phyloP scores from a whole-genome alignment of 2,888 invertebrate genomes.

The Priocnemis perturbator region DNA sequence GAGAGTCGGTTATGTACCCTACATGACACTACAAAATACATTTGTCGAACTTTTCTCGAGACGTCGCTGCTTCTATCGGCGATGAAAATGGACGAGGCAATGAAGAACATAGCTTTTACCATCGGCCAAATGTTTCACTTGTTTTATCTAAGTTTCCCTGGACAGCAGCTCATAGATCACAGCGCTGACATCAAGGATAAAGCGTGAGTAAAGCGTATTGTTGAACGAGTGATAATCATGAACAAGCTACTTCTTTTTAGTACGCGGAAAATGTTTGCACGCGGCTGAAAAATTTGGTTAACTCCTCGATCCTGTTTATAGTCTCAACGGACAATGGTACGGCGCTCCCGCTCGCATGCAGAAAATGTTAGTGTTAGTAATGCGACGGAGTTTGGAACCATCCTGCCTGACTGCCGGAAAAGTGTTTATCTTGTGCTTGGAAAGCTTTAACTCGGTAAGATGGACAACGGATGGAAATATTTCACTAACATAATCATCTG shows the following conservation, averaged over 20 bases:
- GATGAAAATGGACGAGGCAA: not conserved
- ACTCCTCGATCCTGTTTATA: not conserved
- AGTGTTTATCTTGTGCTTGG: conserved; percentile 6
- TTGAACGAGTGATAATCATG: no score
- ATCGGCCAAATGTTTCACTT: conserved; percentile 29
- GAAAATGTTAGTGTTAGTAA: conserved; percentile 19
- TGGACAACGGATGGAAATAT: not conserved
- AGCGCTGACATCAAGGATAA: conserved; percentile 12
- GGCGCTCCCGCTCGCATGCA: conserved; percentile 20
- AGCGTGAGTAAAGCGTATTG: conserved; percentile 29
- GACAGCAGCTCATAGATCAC: conserved; percentile 36
- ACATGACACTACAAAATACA: no score
- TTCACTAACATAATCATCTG: not conserved
- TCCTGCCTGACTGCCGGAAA: conserved; percentile 2
- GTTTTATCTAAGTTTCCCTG: conserved; percentile 26
- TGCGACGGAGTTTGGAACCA: not conserved
- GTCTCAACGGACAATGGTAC: conserved; percentile 35
- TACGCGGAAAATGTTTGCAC: not conserved
- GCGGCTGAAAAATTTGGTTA: not conserved
- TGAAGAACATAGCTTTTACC: conserved; percentile 12
- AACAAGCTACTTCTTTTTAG: no score
- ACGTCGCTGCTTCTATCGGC: no score
- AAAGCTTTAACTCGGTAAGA: conserved; percentile 5
- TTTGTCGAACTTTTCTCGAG: no score
- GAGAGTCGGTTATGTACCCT: no score